phyloP scores from a whole-genome alignment of 1,140 invertebrate genomes.

The Calycopis cecrops region DNA sequence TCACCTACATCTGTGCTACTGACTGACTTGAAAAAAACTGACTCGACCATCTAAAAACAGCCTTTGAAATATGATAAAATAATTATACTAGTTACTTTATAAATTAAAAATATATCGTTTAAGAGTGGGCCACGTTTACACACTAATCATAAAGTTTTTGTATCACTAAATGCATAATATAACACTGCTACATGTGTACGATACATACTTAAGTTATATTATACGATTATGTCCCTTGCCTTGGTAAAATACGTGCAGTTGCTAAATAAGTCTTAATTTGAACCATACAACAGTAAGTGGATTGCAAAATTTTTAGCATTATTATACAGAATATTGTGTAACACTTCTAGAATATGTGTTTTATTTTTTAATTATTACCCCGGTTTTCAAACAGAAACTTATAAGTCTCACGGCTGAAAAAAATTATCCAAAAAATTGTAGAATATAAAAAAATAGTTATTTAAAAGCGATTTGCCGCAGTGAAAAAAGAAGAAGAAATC shows the following conservation, averaged over 20 bases:
- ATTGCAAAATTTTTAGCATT: too few relatives aligned
- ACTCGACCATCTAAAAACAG: slow-evolving; percentile 22
- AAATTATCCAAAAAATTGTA: too few relatives aligned
- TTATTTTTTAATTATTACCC: too few relatives aligned
- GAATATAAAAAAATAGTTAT: too few relatives aligned
- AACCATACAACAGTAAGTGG: too few relatives aligned
- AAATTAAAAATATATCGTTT: slow-evolving; percentile 20
- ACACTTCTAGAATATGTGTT: too few relatives aligned
- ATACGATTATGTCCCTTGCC: slow-evolving; percentile 51
- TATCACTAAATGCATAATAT: slow-evolving; percentile 67
- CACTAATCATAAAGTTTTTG: slow-evolving; percentile 56
- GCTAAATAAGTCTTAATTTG: too few relatives aligned
- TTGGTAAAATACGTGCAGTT: not conserved
- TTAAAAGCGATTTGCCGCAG: too few relatives aligned
- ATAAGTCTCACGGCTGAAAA: too few relatives aligned
- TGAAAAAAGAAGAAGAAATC: too few relatives aligned
- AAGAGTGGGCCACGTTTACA: slow-evolving; percentile 46
- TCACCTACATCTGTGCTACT: slow-evolving; percentile 14
- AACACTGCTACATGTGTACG: slow-evolving; percentile 59
- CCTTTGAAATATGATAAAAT: slow-evolving; percentile 20
- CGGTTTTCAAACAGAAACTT: too few relatives aligned
- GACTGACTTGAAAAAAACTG: slow-evolving; percentile 22
- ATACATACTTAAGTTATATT: slow-evolving; percentile 61
- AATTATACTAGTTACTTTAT: slow-evolving; percentile 19
- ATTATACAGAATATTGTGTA: too few relatives aligned